Percentiles rank a stretch among this genome's conserved stretches.
These are phyloP conservation scores for Pandemis corylana DNA, from an alignment of 2,888 invertebrate species.

Conservation along the genomic window DNA sequence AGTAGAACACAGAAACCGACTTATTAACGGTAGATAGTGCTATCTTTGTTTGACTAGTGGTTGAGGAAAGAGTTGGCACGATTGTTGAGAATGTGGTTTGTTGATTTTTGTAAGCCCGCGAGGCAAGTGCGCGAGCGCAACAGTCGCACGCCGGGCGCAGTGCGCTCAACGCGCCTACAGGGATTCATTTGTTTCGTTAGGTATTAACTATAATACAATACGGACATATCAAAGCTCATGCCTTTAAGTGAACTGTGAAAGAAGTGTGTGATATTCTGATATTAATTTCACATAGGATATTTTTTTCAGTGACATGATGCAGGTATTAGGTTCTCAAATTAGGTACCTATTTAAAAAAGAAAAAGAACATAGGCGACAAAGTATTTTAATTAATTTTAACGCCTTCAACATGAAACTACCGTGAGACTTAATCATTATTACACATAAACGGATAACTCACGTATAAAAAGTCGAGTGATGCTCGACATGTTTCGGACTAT, in stretches of 20 bases:
- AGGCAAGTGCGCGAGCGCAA: constrained; percentile 37
- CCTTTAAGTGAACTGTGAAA: constrained; percentile 31
- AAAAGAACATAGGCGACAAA: background rate
- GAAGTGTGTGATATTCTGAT: constrained; percentile 33
- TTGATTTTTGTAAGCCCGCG: constrained; percentile 12
- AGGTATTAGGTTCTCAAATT: background rate
- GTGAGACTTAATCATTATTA: too few species aligned
- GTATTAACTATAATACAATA: constrained; percentile 3
- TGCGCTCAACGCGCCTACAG: constrained; percentile 41
- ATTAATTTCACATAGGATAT: constrained; percentile 17
- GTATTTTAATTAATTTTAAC: background rate
- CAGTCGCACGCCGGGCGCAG: constrained; percentile 44
- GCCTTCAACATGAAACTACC: too few species aligned
- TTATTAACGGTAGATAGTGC: background rate
- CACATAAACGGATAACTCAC: too few species aligned
- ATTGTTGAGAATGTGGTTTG: background rate
- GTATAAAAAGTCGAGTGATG: too few species aligned
- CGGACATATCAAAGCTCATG: constrained; percentile 16
- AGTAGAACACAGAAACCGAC: background rate
- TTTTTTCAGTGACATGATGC: background rate
- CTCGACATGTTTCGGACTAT: too few species aligned
- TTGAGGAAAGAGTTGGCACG: constrained; percentile 14
- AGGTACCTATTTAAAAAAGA: too few species aligned
- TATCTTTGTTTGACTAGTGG: constrained; percentile 11
- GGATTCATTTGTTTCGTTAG: background rate